These are phyloP conservation scores for Bujurquina vittata DNA, from an alignment of 2,113 vertebrate species.

Conservation along the genomic window DNA sequence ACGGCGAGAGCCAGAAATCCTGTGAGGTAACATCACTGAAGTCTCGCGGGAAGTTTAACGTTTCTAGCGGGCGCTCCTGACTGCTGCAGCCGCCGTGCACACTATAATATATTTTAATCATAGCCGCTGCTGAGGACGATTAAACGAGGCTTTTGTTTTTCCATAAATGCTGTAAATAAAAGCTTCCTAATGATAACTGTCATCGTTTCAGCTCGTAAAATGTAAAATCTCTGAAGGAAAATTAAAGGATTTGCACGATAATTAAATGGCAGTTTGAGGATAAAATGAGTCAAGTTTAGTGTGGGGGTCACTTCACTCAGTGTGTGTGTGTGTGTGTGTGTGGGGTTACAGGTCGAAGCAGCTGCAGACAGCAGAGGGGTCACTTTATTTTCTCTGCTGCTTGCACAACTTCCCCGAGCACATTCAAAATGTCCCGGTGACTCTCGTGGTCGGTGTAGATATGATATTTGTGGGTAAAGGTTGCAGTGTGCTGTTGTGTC, in stretches of 20 bases:
- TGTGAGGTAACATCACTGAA: not conserved
- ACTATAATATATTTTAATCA: not conserved
- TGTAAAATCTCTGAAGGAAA: not conserved
- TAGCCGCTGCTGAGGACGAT: not conserved
- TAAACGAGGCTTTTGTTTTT: not conserved
- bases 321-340: too few species aligned
- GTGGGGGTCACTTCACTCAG: too few species aligned
- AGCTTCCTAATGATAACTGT: not conserved
- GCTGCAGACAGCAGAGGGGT: not conserved
- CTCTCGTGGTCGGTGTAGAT: not conserved
- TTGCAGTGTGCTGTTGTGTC: too few species aligned
- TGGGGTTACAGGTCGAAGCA: too few species aligned
- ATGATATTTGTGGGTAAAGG: too few species aligned
- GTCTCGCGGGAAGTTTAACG: slow-evolving; percentile 5
- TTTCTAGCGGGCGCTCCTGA: not conserved
- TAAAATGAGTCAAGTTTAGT: too few species aligned
- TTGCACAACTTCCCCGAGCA: not conserved
- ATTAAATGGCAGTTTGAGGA: too few species aligned
- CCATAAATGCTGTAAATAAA: not conserved
- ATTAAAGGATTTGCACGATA: not conserved
- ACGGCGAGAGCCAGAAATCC: slow-evolving; percentile 1
- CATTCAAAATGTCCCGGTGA: not conserved
- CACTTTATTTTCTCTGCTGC: not conserved
- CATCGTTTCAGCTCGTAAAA: not conserved
- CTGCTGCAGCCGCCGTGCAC: not conserved